Percentiles rank a stretch among this genome's conserved stretches.
Evolutionary conservation across 2,888 invertebrate species (phyloP).

Genomic region (Toxonevra muliebris): DNA sequence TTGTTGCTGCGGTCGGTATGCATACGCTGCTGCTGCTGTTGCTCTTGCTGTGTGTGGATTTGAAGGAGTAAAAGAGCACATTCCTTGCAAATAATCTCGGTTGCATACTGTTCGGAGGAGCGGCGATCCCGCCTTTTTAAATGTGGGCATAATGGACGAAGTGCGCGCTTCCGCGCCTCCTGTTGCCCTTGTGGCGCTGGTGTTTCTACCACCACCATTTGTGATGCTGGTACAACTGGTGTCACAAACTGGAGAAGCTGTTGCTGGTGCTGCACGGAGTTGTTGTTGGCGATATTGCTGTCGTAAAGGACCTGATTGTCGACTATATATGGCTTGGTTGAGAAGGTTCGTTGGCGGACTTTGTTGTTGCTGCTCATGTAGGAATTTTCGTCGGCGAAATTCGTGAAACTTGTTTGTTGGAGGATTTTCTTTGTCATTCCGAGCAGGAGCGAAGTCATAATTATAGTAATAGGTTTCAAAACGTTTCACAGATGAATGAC

Average conservation of each 20-base stretch:
- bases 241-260: neutral
- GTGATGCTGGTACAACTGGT: constrained; percentile 11
- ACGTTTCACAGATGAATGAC: constrained; percentile 21
- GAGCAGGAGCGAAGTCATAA: constrained; percentile 46
- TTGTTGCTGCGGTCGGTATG: constrained; percentile 3
- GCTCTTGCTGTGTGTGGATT: neutral
- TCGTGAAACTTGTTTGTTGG: constrained; percentile 41
- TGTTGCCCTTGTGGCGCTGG: neutral
- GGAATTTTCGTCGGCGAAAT: constrained; percentile 45
- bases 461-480: constrained; percentile 53
- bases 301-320: constrained; percentile 9
- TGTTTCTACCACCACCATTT: no score
- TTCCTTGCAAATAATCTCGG: neutral
- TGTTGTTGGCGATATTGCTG: constrained; percentile 7
- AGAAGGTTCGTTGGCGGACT: constrained; percentile 9
- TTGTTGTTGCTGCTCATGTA: constrained; percentile 32
- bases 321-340: constrained; percentile 14
- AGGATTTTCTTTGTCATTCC: constrained; percentile 32
- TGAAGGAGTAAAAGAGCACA: neutral
- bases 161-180: constrained; percentile 2
- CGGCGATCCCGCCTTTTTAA: neutral
- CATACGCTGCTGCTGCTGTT: constrained; percentile 2
- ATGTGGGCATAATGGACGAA: neutral
- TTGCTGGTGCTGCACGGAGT: neutral
- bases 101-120: constrained; percentile 6